phyloP scores from a whole-genome alignment of 2,888 invertebrate species.

The Gari tellinella region DNA sequence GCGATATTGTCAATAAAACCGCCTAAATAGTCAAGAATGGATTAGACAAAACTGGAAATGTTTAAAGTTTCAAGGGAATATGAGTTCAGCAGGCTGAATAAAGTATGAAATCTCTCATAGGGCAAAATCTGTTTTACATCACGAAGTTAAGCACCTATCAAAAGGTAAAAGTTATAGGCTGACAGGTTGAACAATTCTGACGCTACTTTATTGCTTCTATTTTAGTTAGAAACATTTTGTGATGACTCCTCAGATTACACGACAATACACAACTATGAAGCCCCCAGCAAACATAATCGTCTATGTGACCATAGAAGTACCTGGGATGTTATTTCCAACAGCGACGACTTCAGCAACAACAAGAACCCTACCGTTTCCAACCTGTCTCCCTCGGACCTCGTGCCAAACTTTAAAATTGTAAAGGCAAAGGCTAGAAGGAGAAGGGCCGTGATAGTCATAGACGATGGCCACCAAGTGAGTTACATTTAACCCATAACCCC shows the following conservation, averaged over 20 bases:
- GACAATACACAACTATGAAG: slow-evolving; percentile 86
- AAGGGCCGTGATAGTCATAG: slow-evolving; percentile 65
- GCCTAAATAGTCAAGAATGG: too few relatives aligned
- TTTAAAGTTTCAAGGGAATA: too few relatives aligned
- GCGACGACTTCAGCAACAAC: slow-evolving; percentile 74
- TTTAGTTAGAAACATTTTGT: slow-evolving; percentile 87
- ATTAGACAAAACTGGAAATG: too few relatives aligned
- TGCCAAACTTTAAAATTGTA: slow-evolving; percentile 67
- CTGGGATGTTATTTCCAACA: slow-evolving; percentile 86
- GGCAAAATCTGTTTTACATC: too few relatives aligned
- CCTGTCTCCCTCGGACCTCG: slow-evolving; percentile 41
- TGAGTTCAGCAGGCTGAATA: too few relatives aligned
- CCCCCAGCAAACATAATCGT: slow-evolving; percentile 89
- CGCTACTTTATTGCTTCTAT: too few relatives aligned
- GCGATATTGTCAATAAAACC: too few relatives aligned
- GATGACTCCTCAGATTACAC: slow-evolving; percentile 83
- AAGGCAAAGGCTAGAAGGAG: slow-evolving; percentile 49
- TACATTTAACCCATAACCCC: too few relatives aligned
- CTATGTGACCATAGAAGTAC: slow-evolving; percentile 88
- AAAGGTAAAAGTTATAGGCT: too few relatives aligned
- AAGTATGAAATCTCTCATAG: too few relatives aligned
- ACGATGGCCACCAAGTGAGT: slow-evolving; percentile 14
- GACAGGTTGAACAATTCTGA: too few relatives aligned
- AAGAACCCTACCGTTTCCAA: slow-evolving; percentile 36
- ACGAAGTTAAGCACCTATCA: too few relatives aligned